Conservation (phyloP, 2,113 vertebrate species). For the Chionodraco myersi region DNA sequence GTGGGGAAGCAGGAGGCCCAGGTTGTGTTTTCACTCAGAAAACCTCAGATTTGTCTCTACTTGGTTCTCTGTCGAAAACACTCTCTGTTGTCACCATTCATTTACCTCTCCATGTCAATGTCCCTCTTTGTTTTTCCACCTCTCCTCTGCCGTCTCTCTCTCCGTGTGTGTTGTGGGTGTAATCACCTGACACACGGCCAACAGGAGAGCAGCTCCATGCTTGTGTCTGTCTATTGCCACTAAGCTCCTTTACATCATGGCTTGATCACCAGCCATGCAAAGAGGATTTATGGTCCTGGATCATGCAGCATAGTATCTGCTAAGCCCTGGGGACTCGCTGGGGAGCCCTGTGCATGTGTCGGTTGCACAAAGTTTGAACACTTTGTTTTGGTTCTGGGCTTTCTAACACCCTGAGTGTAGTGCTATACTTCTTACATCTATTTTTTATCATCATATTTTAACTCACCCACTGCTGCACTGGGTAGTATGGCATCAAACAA, state of each 20-base stretch:
- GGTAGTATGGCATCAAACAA: not conserved
- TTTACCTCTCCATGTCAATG: not conserved
- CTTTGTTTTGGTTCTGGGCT: constrained; percentile 43
- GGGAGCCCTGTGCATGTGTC: constrained; percentile 50
- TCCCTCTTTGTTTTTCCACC: constrained; percentile 38
- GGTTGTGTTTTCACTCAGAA: constrained; percentile 8
- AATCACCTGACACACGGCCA: constrained; percentile 72
- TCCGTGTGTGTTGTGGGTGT: constrained; percentile 29
- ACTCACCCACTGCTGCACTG: not conserved
- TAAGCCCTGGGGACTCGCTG: constrained; percentile 60
- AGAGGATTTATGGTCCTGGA: constrained; percentile 82
- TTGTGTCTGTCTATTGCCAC: constrained; percentile 61
- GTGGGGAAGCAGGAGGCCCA: not conserved
- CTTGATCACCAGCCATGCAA: constrained; percentile 78
- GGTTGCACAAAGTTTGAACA: constrained; percentile 24
- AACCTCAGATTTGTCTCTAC: constrained; percentile 7
- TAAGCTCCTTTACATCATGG: constrained; percentile 84
- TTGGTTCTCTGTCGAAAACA: not conserved
- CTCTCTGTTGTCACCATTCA: constrained; percentile 2
- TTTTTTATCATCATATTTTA: not conserved
- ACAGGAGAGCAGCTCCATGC: constrained; percentile 57
- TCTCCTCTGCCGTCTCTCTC: constrained; percentile 5
- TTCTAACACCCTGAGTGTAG: not conserved
- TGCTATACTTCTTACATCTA: not conserved
- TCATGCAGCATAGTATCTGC: constrained; percentile 68